Evolutionary conservation across 1,140 invertebrate genomes (phyloP).

Genomic region (Philopotamus ludificatus): DNA sequence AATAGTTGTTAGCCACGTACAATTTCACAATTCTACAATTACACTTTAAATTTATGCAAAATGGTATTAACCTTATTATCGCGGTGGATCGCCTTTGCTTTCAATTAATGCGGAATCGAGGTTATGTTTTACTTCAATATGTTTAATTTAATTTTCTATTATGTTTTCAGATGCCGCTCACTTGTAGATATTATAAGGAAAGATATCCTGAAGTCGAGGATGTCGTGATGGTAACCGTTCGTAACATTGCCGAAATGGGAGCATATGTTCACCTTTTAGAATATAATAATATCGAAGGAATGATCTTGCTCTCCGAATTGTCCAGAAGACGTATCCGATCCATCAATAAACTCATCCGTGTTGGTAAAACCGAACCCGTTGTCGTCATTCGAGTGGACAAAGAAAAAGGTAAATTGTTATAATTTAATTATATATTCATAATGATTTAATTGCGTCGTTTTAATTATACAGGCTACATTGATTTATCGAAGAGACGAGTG

Average conservation of each 20-base stretch:
- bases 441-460: background rate
- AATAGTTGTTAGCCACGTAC: no score
- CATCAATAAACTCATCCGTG: constrained; percentile 98
- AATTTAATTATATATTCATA: background rate
- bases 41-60: no score
- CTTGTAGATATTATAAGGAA: constrained; percentile 97
- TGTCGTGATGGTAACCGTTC: constrained; percentile 99
- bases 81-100: no score
- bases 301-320: constrained; percentile 93
- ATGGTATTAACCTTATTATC: no score
- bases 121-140: no score
- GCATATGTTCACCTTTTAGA: constrained; percentile 97
- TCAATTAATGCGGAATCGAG: no score
- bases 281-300: constrained; percentile 99
- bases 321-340: constrained; percentile 97
- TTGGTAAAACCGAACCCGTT: constrained; percentile 98
- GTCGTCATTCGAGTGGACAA: constrained; percentile 99
- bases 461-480: constrained; percentile 99
- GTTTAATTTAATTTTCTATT: no score
- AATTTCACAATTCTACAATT: no score
- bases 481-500: constrained; percentile 97
- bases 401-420: constrained; percentile 80
- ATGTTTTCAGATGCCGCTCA: constrained; percentile 86
- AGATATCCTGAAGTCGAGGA: constrained; percentile 98
- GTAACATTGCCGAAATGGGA: constrained; percentile 99